Base-by-base conservation (phyloP, 2,888 invertebrate species). In the Drosophila koepferae region DNA sequence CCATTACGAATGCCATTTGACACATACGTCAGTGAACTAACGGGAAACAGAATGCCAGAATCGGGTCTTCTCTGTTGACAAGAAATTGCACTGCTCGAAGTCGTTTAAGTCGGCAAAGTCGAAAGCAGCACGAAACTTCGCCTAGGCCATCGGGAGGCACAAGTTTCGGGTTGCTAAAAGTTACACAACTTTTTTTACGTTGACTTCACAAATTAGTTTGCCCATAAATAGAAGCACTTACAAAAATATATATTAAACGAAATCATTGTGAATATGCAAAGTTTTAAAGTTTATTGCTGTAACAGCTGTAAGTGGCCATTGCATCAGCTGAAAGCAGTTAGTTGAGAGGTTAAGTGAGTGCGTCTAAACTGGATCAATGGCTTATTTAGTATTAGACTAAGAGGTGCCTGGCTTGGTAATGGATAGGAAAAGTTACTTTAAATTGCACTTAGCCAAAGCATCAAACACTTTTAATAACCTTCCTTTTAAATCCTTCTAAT, bases 1-100 rank as follows among this genome's bases (percentile, higher is more conserved):
- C 72, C 82, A 89, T 89, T 86, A 70, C 75, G 69, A 67, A 61
- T 78, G 72, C 68, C 81, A 72, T 77, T 89, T 75, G 75, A 74
- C 78, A 75, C 61, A 65, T 40, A 80, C 58, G 77, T 64, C 59
- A 55, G 43, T 12, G 16, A 43, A 5, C 44, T 28, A 48, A 2
- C 28, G 14, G n/a, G 28, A 16, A 38, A n/a, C 18, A 59, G 36
- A 44, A 40, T 56, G n/a, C n/a, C 49, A 23, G 16, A 5, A 8
- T 10, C 16, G 20, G 9, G 0, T 54, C 20, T 40, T 28, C n/a
- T 10, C 48, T 23, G 48, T 28, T n/a, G 48, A 40, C 14, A 23
- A n/a, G 36, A 51, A 41, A 34, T 3, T 3, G 53, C 53, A 23
- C 14, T 56, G 31, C 28, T 31, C 14, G 46, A 63, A 36, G 18